phyloP scores from a whole-genome alignment of 1,140 invertebrate species.

The Gonatopus flavifemur region DNA sequence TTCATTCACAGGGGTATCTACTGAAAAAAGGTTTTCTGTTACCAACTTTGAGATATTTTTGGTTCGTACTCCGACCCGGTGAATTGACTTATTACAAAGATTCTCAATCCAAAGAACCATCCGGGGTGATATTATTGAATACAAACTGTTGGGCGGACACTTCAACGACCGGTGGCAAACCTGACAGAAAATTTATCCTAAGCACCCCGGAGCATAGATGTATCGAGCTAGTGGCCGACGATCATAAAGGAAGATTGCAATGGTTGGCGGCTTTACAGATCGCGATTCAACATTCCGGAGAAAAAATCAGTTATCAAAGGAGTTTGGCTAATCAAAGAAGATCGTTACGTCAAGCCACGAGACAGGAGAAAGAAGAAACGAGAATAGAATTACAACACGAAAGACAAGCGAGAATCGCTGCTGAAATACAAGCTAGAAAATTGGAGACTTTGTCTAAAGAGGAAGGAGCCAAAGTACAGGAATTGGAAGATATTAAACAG shows the following conservation, averaged over 20 bases:
- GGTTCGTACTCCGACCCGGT: conserved; percentile 76
- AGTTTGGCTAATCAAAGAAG: conserved; percentile 60
- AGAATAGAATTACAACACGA: conserved; percentile 65
- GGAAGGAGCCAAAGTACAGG: conserved; percentile 70
- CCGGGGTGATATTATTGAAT: conserved; percentile 68
- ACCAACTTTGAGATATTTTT: conserved; percentile 75
- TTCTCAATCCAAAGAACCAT: conserved; percentile 70
- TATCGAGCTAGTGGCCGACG: conserved; percentile 69
- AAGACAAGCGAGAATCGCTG: conserved; percentile 67
- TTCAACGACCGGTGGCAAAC: conserved; percentile 58
- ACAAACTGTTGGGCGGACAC: conserved; percentile 69
- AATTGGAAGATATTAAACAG: conserved; percentile 69
- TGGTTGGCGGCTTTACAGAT: conserved; percentile 72
- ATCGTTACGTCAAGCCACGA: conserved; percentile 58
- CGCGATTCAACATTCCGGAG: conserved; percentile 67
- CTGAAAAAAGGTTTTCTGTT: conserved; percentile 74
- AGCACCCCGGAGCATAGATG: conserved; percentile 67
- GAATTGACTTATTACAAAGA: conserved; percentile 76
- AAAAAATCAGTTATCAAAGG: conserved; percentile 68
- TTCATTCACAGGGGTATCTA: conserved; percentile 61
- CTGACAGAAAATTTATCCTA: conserved; percentile 61
- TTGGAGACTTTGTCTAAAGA: conserved; percentile 69
- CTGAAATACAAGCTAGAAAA: conserved; percentile 66
- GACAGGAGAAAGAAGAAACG: conserved; percentile 62
- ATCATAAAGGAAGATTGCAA: conserved; percentile 72